Evolutionary conservation across 30 jellyfish, hydroid and myxozoan genomes (phyloP).

Genomic region (Mastigias papua): DNA sequence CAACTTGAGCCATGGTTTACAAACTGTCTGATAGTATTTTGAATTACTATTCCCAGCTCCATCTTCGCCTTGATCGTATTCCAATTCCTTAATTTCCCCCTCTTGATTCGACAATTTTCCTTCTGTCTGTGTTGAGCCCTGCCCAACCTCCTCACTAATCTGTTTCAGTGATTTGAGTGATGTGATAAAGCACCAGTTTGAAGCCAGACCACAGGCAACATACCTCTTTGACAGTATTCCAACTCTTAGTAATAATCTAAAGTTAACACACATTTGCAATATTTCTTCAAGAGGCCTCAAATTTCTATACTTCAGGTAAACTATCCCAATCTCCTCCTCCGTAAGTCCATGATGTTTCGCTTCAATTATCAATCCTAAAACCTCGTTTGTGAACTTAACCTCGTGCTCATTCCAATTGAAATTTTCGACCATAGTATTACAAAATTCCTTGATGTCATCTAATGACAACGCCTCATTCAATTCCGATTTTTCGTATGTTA

Average conservation of each 20-base stretch:
- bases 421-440: constrained; percentile 2
- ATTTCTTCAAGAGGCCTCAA: constrained; percentile 29
- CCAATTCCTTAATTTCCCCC: not conserved
- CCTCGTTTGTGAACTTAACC: constrained; percentile 50
- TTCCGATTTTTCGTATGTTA: constrained; percentile 12
- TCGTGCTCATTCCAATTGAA: constrained; percentile 51
- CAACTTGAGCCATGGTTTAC: constrained; percentile 84
- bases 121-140: too few species aligned
- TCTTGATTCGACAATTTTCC: not conserved
- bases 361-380: not conserved
- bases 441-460: not conserved
- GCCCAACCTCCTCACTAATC: not conserved
- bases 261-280: constrained; percentile 24
- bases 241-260: constrained; percentile 15
- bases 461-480: not conserved
- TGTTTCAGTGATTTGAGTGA: not conserved
- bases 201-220: constrained; percentile 32
- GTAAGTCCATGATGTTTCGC: constrained; percentile 32
- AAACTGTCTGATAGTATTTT: constrained; percentile 13
- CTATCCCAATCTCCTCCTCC: not conserved
- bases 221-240: constrained; percentile 36
- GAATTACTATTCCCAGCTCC: not conserved
- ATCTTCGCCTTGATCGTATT: not conserved
- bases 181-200: constrained; percentile 46
- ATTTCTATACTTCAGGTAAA: not conserved